phyloP scores from a whole-genome alignment of 2,888 invertebrate genomes.

The Hypselothyrea guttata region DNA sequence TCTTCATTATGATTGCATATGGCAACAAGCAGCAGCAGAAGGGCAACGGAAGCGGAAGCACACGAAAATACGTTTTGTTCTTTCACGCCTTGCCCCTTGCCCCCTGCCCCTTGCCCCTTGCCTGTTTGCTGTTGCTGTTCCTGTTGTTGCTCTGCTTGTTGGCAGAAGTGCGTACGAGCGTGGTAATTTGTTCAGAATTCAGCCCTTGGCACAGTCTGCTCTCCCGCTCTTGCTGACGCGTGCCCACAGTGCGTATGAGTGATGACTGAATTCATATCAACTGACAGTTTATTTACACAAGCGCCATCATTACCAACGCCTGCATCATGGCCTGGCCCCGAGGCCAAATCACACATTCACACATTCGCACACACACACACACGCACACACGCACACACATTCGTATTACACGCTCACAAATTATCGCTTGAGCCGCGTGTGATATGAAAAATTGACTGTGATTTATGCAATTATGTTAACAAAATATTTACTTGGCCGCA shows the following conservation, averaged over 20 bases:
- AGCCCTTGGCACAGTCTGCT: constrained; percentile 6
- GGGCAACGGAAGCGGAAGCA: constrained; percentile 54
- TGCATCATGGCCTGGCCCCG: constrained; percentile 17
- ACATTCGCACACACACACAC: constrained; percentile 12
- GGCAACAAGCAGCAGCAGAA: too few relatives aligned
- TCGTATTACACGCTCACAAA: constrained; percentile 25
- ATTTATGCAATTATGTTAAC: constrained; percentile 76
- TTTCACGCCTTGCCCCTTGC: constrained; percentile 7
- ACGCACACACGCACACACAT: constrained; percentile 1
- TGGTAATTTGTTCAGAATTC: constrained; percentile 62
- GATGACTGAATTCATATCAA: constrained; percentile 71
- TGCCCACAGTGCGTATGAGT: constrained; percentile 53
- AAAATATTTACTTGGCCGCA: constrained; percentile 72
- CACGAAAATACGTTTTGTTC: constrained; percentile 62
- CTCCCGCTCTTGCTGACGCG: neutral
- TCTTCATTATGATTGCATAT: constrained; percentile 75
- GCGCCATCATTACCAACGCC: constrained; percentile 66
- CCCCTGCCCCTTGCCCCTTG: too few relatives aligned
- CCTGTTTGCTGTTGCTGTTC: too few relatives aligned
- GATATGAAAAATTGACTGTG: constrained; percentile 72
- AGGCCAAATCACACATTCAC: constrained; percentile 28
- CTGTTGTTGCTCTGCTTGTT: constrained; percentile 21
- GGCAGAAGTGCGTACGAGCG: constrained; percentile 67
- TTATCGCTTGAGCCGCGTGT: constrained; percentile 45
- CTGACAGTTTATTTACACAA: constrained; percentile 76